Evolutionary conservation across 2,113 vertebrate genomes (phyloP).

Genomic region (Chaenogobius annularis): DNA sequence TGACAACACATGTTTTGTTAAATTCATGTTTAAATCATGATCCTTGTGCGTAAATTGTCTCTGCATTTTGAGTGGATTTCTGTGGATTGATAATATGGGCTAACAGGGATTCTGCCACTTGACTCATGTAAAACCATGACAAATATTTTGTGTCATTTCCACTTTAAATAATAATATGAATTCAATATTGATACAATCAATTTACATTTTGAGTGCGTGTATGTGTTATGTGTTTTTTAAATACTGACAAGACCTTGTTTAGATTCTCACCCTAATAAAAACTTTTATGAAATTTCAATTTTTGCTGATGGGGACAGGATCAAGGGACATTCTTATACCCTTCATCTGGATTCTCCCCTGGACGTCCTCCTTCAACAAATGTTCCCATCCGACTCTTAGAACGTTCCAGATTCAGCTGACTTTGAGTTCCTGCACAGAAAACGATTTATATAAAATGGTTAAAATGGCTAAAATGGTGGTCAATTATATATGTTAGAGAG

Average conservation of each 20-base stretch:
- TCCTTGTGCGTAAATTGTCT: too few relatives aligned
- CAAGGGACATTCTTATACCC: conserved; percentile 58
- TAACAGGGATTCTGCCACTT: too few relatives aligned
- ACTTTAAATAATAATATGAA: too few relatives aligned
- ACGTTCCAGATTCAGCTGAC: conserved; percentile 72
- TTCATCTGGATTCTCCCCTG: conserved; percentile 67
- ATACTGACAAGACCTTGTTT: background rate
- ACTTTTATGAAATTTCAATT: background rate
- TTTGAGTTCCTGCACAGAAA: conserved; percentile 67
- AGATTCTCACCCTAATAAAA: background rate
- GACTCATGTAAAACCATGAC: too few relatives aligned
- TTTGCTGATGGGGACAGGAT: background rate
- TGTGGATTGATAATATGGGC: too few relatives aligned
- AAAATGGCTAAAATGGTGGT: background rate
- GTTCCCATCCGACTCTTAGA: conserved; percentile 76
- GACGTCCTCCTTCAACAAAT: conserved; percentile 62
- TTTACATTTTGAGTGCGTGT: too few relatives aligned
- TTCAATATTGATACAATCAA: too few relatives aligned
- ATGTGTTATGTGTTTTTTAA: background rate
- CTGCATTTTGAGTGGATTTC: too few relatives aligned
- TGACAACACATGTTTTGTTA: too few relatives aligned
- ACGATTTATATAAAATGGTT: background rate
- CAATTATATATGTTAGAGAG: background rate
- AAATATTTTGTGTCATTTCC: too few relatives aligned
- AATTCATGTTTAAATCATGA: too few relatives aligned